These are phyloP conservation scores for Saguinus midas DNA, from an alignment of 2,113 vertebrate species.

Conservation along the genomic window DNA sequence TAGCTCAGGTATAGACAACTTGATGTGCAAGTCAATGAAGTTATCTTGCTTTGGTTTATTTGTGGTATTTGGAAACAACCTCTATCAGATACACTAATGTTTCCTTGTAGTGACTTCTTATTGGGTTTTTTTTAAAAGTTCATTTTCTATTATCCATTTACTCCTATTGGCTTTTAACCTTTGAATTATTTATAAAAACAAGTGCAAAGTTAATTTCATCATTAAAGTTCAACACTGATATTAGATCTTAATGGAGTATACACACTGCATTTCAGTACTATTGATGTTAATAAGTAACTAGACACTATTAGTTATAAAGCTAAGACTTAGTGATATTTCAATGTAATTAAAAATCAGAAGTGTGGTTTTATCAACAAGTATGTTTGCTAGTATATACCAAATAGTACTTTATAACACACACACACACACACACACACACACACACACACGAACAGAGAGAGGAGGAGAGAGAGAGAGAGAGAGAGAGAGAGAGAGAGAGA, in stretches of 20 bases:
- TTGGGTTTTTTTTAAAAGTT: not conserved
- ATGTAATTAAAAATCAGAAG: not conserved
- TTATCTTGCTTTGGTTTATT: not conserved
- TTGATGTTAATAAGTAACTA: conserved; percentile 11
- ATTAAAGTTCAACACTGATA: conserved; percentile 10
- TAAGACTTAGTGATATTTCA: not conserved
- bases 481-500: too few relatives aligned
- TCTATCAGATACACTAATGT: not conserved
- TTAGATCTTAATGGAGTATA: conserved; percentile 5
- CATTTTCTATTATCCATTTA: not conserved
- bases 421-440: not conserved
- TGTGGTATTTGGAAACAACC: not conserved
- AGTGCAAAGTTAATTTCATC: not conserved
- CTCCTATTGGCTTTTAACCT: not conserved
- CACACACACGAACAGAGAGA: not conserved
- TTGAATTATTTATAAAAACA: not conserved
- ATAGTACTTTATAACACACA: not conserved
- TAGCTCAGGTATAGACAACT: not conserved
- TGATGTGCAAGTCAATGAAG: not conserved
- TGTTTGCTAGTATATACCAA: not conserved
- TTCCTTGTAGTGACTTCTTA: not conserved
- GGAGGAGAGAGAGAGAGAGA: too few relatives aligned
- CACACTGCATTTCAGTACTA: conserved; percentile 46
- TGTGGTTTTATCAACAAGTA: not conserved
- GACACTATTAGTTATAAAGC: conserved; percentile 22